These are phyloP conservation scores for Pangasianodon gigas DNA, from an alignment of 2,113 vertebrate genomes.

Conservation along the genomic window DNA sequence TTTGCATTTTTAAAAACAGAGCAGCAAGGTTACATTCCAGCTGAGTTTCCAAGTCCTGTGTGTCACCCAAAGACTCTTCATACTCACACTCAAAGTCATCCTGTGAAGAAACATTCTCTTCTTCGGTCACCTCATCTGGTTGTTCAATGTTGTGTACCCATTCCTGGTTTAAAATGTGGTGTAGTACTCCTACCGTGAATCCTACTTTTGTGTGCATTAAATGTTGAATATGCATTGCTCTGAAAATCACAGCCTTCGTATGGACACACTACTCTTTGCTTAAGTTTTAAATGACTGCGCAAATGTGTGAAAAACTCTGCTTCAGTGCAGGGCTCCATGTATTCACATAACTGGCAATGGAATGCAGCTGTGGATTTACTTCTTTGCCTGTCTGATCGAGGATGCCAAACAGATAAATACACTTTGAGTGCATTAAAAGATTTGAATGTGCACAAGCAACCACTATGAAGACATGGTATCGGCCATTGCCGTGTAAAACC, in stretches of 20 bases:
- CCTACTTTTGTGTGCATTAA: background rate
- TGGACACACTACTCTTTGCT: background rate
- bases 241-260: background rate
- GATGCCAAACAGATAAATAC: background rate
- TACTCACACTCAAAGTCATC: constrained; percentile 6
- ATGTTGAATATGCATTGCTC: background rate
- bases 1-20: background rate
- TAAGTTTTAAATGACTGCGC: background rate
- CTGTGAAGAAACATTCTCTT: background rate
- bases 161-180: too few relatives aligned
- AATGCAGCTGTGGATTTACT: background rate
- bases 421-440: background rate
- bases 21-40: background rate
- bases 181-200: background rate
- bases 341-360: background rate
- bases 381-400: background rate
- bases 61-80: background rate
- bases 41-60: constrained; percentile 2
- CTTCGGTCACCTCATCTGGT: background rate
- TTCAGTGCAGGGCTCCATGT: background rate
- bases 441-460: background rate
- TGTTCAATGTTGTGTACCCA: too few relatives aligned
- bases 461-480: background rate
- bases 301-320: background rate
- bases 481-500: background rate